These are phyloP conservation scores for Wiebesia pumilae DNA, from an alignment of 1,140 invertebrate genomes.

Conservation along the genomic window DNA sequence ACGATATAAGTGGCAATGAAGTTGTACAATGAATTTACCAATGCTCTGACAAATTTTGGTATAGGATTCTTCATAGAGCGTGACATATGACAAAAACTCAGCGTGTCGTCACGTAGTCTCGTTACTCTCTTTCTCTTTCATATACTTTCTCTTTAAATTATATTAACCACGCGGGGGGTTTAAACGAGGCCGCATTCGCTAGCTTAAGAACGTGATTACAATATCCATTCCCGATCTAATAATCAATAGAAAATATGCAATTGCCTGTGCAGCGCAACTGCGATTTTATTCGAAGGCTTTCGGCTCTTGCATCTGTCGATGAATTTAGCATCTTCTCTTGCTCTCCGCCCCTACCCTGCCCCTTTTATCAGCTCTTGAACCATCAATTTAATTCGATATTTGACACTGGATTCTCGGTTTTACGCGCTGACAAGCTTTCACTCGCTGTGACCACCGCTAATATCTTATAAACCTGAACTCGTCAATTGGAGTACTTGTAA, in stretches of 20 bases:
- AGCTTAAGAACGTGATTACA: constrained; percentile 70
- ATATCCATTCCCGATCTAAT: constrained; percentile 68
- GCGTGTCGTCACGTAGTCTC: constrained; percentile 52
- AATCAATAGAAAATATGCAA: constrained; percentile 56
- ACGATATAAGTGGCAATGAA: constrained; percentile 16
- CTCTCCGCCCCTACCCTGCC: neutral
- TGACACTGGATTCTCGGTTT: constrained; percentile 49
- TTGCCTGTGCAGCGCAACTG: constrained; percentile 57
- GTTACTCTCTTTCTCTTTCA: neutral
- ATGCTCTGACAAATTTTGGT: neutral
- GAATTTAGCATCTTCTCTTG: constrained; percentile 5
- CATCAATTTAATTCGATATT: constrained; percentile 50
- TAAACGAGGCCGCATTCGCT: constrained; percentile 50
- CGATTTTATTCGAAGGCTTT: constrained; percentile 57
- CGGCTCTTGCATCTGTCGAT: constrained; percentile 60
- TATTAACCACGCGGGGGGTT: constrained; percentile 24
- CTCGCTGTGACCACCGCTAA: neutral
- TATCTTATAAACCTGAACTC: constrained; percentile 33
- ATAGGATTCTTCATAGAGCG: neutral
- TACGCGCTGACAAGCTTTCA: constrained; percentile 40
- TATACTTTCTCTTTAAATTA: neutral
- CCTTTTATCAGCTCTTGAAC: neutral
- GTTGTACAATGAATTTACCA: constrained; percentile 7
- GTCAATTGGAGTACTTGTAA: neutral
- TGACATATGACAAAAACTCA: constrained; percentile 59